phyloP scores from a whole-genome alignment of 2,797 vertebrate genomes.

The Tangara arthus region DNA sequence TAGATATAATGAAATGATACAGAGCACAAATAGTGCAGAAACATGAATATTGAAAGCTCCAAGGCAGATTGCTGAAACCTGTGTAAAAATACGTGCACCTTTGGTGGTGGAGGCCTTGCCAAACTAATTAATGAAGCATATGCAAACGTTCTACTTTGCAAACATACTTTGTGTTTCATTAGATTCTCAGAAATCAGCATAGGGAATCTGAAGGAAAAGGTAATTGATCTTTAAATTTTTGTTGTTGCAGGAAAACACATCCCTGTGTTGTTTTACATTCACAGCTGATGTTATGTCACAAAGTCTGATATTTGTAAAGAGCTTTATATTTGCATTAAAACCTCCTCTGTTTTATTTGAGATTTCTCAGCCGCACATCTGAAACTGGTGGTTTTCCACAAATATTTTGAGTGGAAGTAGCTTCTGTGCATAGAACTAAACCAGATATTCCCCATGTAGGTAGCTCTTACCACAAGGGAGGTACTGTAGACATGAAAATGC shows the following conservation, averaged over 20 bases:
- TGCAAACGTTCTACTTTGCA: background rate
- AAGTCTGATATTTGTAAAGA: background rate
- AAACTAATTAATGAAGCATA: conserved; percentile 23
- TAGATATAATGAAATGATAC: background rate
- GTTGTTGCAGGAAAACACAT: background rate
- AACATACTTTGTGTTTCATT: background rate
- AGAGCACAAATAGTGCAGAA: background rate
- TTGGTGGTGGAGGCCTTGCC: background rate
- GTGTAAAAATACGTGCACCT: background rate
- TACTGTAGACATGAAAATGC: background rate
- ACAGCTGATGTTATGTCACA: background rate
- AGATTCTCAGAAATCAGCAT: background rate
- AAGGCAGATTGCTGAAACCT: background rate
- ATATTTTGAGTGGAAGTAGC: background rate
- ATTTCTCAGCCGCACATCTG: background rate
- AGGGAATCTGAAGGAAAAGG: background rate
- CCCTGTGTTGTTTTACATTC: background rate
- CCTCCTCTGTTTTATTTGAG: background rate
- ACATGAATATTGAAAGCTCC: background rate
- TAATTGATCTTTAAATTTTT: conserved; percentile 8
- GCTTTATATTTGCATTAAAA: background rate
- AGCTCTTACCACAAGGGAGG: background rate
- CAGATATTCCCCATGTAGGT: background rate
- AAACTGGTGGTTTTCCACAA: background rate
- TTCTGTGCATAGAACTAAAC: background rate